phyloP scores from a whole-genome alignment of 2,888 invertebrate genomes.

The Ectemnius lituratus region DNA sequence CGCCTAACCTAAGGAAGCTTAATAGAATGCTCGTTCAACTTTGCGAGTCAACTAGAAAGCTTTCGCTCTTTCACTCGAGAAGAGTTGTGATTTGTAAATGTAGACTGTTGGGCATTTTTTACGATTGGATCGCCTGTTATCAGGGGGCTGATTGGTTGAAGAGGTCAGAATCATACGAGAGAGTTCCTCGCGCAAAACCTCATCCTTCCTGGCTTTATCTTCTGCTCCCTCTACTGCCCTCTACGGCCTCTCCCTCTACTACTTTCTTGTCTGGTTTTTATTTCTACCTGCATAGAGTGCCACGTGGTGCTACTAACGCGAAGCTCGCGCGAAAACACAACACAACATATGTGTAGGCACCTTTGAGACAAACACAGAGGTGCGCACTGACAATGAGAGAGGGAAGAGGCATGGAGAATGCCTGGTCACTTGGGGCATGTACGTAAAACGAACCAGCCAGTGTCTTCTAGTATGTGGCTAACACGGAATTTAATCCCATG shows the following conservation, averaged over 20 bases:
- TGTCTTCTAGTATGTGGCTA: constrained; percentile 57
- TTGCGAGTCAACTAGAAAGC: too few relatives aligned
- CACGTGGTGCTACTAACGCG: neutral
- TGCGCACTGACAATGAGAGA: too few relatives aligned
- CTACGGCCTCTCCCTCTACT: neutral
- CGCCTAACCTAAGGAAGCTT: too few relatives aligned
- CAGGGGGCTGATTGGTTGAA: too few relatives aligned
- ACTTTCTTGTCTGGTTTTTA: constrained; percentile 3
- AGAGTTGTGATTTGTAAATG: too few relatives aligned
- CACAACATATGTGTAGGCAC: neutral
- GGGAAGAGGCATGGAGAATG: too few relatives aligned
- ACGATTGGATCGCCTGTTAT: too few relatives aligned
- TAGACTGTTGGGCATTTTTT: too few relatives aligned
- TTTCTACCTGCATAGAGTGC: neutral
- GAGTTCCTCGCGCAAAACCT: neutral
- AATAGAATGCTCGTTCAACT: too few relatives aligned
- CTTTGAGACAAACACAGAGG: neutral
- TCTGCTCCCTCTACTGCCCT: neutral
- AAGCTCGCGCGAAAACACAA: neutral
- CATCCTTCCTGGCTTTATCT: neutral
- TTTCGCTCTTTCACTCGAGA: too few relatives aligned
- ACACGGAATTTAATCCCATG: constrained; percentile 56
- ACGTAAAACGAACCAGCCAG: constrained; percentile 9
- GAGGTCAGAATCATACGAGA: too few relatives aligned
- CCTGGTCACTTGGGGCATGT: constrained; percentile 15